Evolutionary conservation across 2,113 vertebrate genomes (phyloP).

Genomic region (Rhabdomys dilectus): DNA sequence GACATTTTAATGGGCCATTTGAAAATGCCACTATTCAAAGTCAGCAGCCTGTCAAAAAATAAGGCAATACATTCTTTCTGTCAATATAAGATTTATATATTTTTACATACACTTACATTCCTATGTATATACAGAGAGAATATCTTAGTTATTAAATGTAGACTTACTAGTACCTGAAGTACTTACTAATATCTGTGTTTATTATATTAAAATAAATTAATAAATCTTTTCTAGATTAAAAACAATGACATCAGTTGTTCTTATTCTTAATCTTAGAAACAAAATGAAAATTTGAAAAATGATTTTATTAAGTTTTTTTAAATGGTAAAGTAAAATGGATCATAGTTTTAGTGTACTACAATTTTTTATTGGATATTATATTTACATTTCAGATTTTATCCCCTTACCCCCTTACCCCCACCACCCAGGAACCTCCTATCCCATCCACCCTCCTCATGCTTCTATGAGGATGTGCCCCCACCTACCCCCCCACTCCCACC

Average conservation of each 20-base stretch:
- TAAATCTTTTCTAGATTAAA: not conserved
- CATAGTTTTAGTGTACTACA: too few species aligned
- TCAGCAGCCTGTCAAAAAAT: not conserved
- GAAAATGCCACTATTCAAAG: not conserved
- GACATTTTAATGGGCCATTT: not conserved
- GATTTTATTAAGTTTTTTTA: not conserved
- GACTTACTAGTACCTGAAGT: not conserved
- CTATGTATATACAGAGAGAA: not conserved
- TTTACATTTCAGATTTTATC: too few species aligned
- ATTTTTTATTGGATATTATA: too few species aligned
- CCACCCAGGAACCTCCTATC: too few species aligned
- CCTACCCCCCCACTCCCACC: too few species aligned
- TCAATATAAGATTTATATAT: conserved; percentile 28
- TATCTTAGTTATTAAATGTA: not conserved
- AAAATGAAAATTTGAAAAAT: conserved; percentile 5
- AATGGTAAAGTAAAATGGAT: too few species aligned
- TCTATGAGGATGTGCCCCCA: too few species aligned
- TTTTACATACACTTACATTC: conserved; percentile 4
- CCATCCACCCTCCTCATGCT: too few species aligned
- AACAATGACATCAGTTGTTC: not conserved
- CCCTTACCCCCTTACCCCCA: too few species aligned
- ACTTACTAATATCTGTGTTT: not conserved
- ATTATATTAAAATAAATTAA: not conserved
- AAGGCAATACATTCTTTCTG: not conserved
- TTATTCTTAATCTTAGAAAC: conserved; percentile 35